These are phyloP conservation scores for Parazoanthus swiftii DNA, from an alignment of 92 coral and sea anemone species.

Conservation along the genomic window DNA sequence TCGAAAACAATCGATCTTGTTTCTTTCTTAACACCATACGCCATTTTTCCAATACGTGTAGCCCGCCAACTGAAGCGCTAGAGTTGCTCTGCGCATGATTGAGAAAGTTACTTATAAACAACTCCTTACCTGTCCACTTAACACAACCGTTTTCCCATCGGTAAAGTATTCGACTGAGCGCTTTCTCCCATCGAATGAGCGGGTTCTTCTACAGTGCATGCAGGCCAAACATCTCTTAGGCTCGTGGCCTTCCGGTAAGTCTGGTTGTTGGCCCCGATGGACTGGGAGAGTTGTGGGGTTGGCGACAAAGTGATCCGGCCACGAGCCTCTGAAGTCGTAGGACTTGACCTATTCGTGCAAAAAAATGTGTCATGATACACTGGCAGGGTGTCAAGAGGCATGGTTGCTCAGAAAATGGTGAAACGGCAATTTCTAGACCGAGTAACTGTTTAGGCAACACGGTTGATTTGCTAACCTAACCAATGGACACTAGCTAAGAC, in stretches of 20 bases:
- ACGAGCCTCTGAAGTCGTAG: constrained; percentile 85
- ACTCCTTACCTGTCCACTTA: constrained; percentile 40
- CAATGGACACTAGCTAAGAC: too few species aligned
- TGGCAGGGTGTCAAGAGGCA: background rate
- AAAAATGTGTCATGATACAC: background rate
- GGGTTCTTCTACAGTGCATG: constrained; percentile 68
- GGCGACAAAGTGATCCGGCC: constrained; percentile 90
- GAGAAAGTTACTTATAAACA: too few species aligned
- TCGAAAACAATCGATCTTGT: too few species aligned
- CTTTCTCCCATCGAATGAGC: constrained; percentile 69
- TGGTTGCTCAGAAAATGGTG: background rate
- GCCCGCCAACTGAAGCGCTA: too few species aligned
- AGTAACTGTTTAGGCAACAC: too few species aligned
- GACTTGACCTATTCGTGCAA: constrained; percentile 64
- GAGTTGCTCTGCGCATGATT: too few species aligned
- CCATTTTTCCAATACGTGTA: too few species aligned
- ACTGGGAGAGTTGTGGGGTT: constrained; percentile 59
- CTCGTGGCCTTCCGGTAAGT: constrained; percentile 66
- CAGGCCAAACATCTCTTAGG: constrained; percentile 85
- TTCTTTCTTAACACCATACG: too few species aligned
- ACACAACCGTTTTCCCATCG: constrained; percentile 36
- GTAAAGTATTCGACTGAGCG: constrained; percentile 56
- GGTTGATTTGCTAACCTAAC: too few species aligned
- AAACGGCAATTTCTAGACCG: too few species aligned
- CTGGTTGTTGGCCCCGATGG: constrained; percentile 36